phyloP scores from a whole-genome alignment of 2,888 invertebrate genomes.

The Eilema sororculum region DNA sequence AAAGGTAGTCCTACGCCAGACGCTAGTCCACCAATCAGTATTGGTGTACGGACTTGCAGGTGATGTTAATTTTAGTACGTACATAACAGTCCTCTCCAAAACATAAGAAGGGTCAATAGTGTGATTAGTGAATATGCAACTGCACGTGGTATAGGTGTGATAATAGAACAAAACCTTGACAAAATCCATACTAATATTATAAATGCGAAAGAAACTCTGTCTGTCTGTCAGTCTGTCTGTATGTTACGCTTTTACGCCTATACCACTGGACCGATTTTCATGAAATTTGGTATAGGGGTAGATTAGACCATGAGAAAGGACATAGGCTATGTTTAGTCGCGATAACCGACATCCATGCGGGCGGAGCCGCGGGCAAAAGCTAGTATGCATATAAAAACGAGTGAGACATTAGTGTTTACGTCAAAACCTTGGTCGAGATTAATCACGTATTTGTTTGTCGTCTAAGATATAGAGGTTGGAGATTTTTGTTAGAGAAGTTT shows the following conservation, averaged over 20 bases:
- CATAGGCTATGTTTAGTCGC: too few relatives aligned
- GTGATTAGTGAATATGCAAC: not conserved
- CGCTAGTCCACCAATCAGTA: too few relatives aligned
- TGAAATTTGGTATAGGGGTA: too few relatives aligned
- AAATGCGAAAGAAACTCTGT: too few relatives aligned
- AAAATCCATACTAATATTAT: too few relatives aligned
- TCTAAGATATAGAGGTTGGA: not conserved
- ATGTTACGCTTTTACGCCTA: too few relatives aligned
- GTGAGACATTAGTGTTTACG: not conserved
- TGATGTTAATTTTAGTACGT: not conserved
- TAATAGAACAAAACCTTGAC: slow-evolving; percentile 6
- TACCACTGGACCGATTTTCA: too few relatives aligned
- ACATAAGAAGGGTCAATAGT: not conserved
- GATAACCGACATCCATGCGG: too few relatives aligned
- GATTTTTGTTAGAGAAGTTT: not conserved
- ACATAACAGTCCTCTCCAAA: not conserved
- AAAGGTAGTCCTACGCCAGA: too few relatives aligned
- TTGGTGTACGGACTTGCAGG: not conserved
- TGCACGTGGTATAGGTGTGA: slow-evolving; percentile 4
- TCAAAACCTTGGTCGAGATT: slow-evolving; percentile 6
- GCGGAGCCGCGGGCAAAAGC: too few relatives aligned
- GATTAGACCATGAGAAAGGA: too few relatives aligned
- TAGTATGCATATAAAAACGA: slow-evolving; percentile 3
- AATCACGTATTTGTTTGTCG: slow-evolving; percentile 6
- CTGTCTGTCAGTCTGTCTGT: too few relatives aligned